A percentile compares a stretch with the other conserved stretches of the same genome.
Evolutionary conservation across 2,113 vertebrate genomes (phyloP).

Genomic region (Phalacrocorax aristotelis): DNA sequence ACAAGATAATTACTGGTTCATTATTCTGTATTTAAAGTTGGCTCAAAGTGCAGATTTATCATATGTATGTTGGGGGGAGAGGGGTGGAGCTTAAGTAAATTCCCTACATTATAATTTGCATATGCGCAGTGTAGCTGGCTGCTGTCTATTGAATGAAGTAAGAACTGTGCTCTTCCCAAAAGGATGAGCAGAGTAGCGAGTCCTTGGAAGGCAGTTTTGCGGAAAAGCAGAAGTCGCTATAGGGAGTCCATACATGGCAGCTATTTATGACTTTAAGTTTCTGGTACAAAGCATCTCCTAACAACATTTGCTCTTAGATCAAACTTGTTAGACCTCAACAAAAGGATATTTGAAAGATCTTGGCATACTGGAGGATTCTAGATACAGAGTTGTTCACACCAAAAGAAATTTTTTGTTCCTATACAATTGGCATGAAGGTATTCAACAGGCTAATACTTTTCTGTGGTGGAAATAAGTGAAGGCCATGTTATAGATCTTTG

Average conservation of each 20-base stretch:
- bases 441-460: background rate
- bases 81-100: background rate
- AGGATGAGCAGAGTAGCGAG: background rate
- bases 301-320: constrained; percentile 9
- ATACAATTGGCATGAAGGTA: background rate
- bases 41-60: constrained; percentile 28
- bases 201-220: background rate
- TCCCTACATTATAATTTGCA: background rate
- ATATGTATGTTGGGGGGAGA: background rate
- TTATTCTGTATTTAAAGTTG: constrained; percentile 51
- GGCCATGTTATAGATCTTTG: background rate
- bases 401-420: background rate
- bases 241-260: background rate
- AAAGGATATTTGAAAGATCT: background rate
- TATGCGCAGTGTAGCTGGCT: background rate
- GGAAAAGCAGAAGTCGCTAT: background rate
- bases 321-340: background rate
- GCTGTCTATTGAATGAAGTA: background rate
- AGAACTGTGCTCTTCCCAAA: background rate
- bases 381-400: background rate
- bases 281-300: constrained; percentile 13
- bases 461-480: background rate
- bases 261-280: background rate
- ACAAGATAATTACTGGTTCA: constrained; percentile 9
- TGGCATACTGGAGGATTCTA: background rate